Base-by-base conservation (phyloP, 2,888 invertebrate species). In the Eutolmus rufibarbis region DNA sequence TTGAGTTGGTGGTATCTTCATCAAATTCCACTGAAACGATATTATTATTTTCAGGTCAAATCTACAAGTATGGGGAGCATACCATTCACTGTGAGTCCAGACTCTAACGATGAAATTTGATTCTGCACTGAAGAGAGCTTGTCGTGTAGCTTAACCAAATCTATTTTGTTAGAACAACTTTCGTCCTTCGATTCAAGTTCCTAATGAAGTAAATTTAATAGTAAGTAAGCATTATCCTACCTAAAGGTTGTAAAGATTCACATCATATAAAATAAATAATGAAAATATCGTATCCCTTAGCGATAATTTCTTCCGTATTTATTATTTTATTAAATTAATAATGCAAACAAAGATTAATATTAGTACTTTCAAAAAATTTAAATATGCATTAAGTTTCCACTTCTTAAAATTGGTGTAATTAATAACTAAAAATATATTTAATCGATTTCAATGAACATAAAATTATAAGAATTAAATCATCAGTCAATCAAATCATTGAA, bases 1-100 rank as follows among this genome's bases (percentile, higher is more conserved):
- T 87, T 57, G 88, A 89, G 8, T 86, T 88, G 40, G 66, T 66
- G 28, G 86, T 87, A 79, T 89, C 88, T 56, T 87, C 86, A 4
- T 86, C 87, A 19, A 74, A 77, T 51, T 56, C 51, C n/a, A 23
- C 23, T 77, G 4, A 74, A 85, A 74, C 16, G 28, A 43, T 16
- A 23, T 16, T 74, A 74, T 12, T 40, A 66, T 74, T 37, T 66
- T 37, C 16, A 40, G n/a, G 5, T 7, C 0, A 12, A 78, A 34
- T 57, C 77, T 14, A 28, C 5, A 16, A 82, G 8, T 51, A 0
- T 16, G 12, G 57, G 2, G 4, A 56, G 5, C 7, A 40, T 81
- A 81, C 81, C 56, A 46, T 74, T 43, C 5, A 74, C 43, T 46
- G 43, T 57, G 34, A 86, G 16, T 16, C 31, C 74, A 9, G 85